phyloP scores from a whole-genome alignment of 2,888 invertebrate genomes.

The Argynnis bischoffii region DNA sequence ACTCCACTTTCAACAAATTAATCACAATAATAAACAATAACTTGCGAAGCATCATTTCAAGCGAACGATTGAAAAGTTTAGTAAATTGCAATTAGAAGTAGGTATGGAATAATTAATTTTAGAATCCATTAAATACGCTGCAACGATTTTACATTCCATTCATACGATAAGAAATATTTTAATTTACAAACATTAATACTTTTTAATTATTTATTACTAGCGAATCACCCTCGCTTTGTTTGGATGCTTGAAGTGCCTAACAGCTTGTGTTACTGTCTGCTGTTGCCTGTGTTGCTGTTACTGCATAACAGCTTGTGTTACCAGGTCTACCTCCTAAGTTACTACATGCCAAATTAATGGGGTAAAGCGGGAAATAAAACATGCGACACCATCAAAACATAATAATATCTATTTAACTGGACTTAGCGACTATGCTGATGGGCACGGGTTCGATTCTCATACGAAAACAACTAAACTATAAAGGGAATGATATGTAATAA shows the following conservation, averaged over 20 bases:
- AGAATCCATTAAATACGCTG: constrained; percentile 14
- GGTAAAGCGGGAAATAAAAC: no score
- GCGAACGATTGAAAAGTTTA: background rate
- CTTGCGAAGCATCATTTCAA: background rate
- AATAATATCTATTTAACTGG: no score
- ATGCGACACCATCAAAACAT: no score
- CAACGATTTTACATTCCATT: constrained; percentile 3
- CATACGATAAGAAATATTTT: constrained; percentile 23
- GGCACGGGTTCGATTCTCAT: background rate
- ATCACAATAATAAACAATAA: background rate
- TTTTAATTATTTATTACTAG: background rate
- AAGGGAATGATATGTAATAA: constrained; percentile 18
- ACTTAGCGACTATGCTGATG: no score
- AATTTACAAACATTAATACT: background rate
- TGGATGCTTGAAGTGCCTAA: no score
- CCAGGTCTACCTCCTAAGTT: no score
- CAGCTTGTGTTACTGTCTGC: no score
- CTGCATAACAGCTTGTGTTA: no score
- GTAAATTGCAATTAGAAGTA: background rate
- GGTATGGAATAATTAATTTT: constrained; percentile 2
- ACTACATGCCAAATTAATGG: no score
- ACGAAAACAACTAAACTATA: background rate
- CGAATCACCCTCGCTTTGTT: background rate
- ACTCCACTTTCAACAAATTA: background rate
- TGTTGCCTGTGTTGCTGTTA: no score